phyloP scores from a whole-genome alignment of 2,797 vertebrate genomes.

The Premnoplex brunnescens region DNA sequence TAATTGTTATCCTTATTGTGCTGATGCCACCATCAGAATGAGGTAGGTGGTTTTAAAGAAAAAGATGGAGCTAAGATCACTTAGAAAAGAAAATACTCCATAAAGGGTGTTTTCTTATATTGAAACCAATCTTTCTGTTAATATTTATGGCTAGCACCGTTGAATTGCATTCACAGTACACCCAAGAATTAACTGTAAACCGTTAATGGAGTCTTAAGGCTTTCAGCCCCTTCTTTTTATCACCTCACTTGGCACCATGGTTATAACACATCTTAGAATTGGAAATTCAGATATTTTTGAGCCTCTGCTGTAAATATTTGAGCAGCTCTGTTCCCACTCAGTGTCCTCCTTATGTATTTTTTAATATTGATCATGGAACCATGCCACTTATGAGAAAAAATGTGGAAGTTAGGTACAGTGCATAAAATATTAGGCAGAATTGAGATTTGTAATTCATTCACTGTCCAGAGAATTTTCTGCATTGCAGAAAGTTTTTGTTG shows the following conservation, averaged over 20 bases:
- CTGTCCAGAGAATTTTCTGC: neutral
- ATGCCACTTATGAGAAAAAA: neutral
- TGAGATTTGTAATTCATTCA: neutral
- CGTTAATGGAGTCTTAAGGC: neutral
- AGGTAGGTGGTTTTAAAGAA: neutral
- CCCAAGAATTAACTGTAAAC: neutral
- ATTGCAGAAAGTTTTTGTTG: neutral
- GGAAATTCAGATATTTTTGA: neutral
- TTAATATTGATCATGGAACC: neutral
- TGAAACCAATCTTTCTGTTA: slow-evolving; percentile 1
- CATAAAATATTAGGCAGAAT: neutral
- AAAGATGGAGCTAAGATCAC: neutral
- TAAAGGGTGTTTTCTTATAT: neutral
- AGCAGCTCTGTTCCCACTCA: neutral
- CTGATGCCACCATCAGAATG: slow-evolving; percentile 12
- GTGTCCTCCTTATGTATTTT: neutral
- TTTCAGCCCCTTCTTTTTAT: neutral
- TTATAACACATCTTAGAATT: neutral
- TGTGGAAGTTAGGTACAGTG: neutral
- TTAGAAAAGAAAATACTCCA: slow-evolving; percentile 4
- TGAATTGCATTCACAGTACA: neutral
- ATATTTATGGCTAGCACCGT: neutral
- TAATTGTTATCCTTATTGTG: slow-evolving; percentile 43
- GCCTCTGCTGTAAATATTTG: neutral
- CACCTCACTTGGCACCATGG: neutral